Evolutionary conservation across 2,113 vertebrate species (phyloP).

Genomic region (Lasiurus borealis): DNA sequence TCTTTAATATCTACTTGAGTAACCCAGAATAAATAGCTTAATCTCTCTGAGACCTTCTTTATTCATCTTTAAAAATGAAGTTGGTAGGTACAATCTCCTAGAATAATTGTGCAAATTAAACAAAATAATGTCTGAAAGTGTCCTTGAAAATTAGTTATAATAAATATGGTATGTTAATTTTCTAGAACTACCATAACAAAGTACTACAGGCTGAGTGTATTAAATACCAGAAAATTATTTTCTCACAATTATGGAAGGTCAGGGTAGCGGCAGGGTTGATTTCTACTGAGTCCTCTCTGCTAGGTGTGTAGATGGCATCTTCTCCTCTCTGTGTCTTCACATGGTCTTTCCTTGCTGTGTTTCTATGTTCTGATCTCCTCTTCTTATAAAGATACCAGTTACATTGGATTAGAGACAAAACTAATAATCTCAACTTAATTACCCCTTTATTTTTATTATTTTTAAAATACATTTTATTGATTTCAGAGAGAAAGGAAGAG

Average conservation of each 20-base stretch:
- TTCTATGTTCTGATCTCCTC: background rate
- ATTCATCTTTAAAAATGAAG: background rate
- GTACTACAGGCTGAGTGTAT: background rate
- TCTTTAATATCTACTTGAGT: background rate
- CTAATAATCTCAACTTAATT: background rate
- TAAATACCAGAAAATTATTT: background rate
- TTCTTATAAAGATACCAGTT: background rate
- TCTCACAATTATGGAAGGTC: background rate
- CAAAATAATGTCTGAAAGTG: background rate
- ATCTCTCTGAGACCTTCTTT: constrained; percentile 2
- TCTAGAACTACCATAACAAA: background rate
- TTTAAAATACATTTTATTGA: too few relatives aligned
- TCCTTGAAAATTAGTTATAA: background rate
- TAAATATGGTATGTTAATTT: background rate
- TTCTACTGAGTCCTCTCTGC: background rate
- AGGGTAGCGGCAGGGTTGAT: background rate
- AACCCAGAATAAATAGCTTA: background rate
- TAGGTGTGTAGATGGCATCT: background rate
- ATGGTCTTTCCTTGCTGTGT: background rate
- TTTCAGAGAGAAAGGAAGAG: background rate
- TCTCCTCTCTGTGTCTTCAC: background rate
- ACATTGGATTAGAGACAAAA: background rate
- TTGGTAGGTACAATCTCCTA: background rate
- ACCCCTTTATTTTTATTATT: background rate
- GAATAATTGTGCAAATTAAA: background rate